phyloP scores from a whole-genome alignment of 2,113 vertebrate genomes.

The Dolichallabes microphthalmus region DNA sequence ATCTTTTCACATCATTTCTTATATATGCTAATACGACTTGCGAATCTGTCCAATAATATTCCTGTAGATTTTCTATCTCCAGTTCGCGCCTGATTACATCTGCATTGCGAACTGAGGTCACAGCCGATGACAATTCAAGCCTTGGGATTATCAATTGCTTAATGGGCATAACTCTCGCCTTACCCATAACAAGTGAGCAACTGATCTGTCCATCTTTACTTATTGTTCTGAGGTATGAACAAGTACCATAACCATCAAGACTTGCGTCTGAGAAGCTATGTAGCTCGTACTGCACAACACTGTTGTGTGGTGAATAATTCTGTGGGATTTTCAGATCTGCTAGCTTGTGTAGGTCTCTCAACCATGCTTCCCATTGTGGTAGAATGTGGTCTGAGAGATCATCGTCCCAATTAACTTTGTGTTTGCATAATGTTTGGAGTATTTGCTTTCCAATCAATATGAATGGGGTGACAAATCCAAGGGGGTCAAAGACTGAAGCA shows the following conservation, averaged over 20 bases:
- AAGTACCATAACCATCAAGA: not conserved
- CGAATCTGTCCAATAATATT: slow-evolving; percentile 41
- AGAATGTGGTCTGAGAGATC: slow-evolving; percentile 22
- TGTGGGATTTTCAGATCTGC: not conserved
- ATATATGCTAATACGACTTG: slow-evolving; percentile 39
- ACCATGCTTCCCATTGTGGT: not conserved
- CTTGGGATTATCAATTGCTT: slow-evolving; percentile 16
- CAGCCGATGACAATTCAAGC: slow-evolving; percentile 32
- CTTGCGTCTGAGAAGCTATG: not conserved
- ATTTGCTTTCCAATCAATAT: slow-evolving; percentile 37
- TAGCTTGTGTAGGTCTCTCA: not conserved
- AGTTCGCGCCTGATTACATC: slow-evolving; percentile 26
- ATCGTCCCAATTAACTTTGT: slow-evolving; percentile 37
- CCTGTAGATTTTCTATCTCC: slow-evolving; percentile 32
- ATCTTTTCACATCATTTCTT: slow-evolving; percentile 43
- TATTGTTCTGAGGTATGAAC: not conserved
- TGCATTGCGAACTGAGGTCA: slow-evolving; percentile 9
- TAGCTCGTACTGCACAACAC: not conserved
- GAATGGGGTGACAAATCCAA: not conserved
- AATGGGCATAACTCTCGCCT: slow-evolving; percentile 30
- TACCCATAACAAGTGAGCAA: slow-evolving; percentile 31
- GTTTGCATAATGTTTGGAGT: slow-evolving; percentile 20
- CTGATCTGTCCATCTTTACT: not conserved
- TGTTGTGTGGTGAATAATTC: not conserved
- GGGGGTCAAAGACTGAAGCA: not conserved